phyloP scores from a whole-genome alignment of 30 jellyfish, hydroid and myxozoan species.

The Catostylus mosaicus region DNA sequence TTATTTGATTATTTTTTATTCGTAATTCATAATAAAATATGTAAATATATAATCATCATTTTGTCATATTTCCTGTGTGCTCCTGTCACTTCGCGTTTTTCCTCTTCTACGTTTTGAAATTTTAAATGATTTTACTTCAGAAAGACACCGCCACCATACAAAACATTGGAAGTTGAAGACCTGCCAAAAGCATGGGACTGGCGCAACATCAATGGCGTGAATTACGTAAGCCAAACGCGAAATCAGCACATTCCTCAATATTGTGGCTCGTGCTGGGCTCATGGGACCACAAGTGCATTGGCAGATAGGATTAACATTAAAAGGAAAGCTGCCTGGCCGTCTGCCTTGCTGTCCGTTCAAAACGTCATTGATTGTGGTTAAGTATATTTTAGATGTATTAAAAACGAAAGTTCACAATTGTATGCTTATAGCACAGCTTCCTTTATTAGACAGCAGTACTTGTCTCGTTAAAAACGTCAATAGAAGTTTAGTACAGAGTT shows the following conservation, averaged over 20 bases:
- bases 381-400: no score
- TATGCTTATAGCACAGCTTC: no score
- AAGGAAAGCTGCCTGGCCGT: constrained; percentile 92
- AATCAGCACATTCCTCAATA: constrained; percentile 96
- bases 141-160: constrained; percentile 77
- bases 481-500: no score
- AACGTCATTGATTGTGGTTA: constrained; percentile 96
- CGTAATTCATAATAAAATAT: neutral
- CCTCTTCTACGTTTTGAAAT: neutral
- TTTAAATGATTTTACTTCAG: neutral
- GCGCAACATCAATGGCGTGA: constrained; percentile 83
- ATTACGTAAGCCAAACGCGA: constrained; percentile 80
- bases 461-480: no score
- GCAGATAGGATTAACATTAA: constrained; percentile 92
- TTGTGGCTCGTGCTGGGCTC: constrained; percentile 99
- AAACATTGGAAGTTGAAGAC: constrained; percentile 34
- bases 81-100: no score
- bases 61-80: no score
- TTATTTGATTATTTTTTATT: constrained; percentile 30
- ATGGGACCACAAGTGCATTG: constrained; percentile 94
- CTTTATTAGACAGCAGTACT: no score
- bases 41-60: neutral
- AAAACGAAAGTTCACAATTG: no score
- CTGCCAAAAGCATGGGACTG: constrained; percentile 88
- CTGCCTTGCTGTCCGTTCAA: constrained; percentile 91